A percentile compares a stretch with the other conserved stretches of the same genome.
Evolutionary conservation across 2,888 invertebrate species (phyloP).

Genomic region (Bunonema sp.): DNA sequence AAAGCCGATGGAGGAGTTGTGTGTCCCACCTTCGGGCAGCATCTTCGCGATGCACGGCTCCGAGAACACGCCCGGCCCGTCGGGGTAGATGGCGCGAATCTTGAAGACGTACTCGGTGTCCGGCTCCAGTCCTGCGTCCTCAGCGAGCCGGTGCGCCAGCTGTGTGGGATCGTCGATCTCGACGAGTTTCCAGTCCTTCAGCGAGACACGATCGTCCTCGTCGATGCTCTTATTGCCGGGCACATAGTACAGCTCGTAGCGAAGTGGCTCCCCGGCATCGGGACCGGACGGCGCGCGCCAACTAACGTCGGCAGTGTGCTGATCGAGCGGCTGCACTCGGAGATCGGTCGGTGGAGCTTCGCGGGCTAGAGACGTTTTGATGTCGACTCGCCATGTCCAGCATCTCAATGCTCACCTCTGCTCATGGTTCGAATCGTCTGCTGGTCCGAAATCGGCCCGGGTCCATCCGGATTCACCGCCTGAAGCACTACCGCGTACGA

Average conservation of each 20-base stretch:
- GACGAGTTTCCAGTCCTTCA: constrained; percentile 18
- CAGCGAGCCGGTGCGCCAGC: constrained; percentile 22
- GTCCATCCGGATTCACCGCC: constrained; percentile 39
- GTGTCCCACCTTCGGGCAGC: constrained; percentile 29
- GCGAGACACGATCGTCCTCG: constrained; percentile 25
- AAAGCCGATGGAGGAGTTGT: neutral
- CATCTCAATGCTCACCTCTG: constrained; percentile 10
- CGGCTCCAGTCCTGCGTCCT: constrained; percentile 23
- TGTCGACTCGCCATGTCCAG: neutral
- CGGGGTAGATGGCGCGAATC: constrained; percentile 37
- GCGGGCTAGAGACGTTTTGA: constrained; percentile 15
- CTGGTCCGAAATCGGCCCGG: constrained; percentile 40
- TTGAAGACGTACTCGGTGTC: constrained; percentile 43
- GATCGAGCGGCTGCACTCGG: constrained; percentile 33
- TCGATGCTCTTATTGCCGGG: constrained; percentile 38
- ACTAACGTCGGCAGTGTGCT: constrained; percentile 26
- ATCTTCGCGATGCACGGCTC: constrained; percentile 43
- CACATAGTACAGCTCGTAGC: constrained; percentile 38
- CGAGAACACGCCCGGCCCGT: constrained; percentile 41
- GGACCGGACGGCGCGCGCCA: constrained; percentile 30
- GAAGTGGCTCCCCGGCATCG: constrained; percentile 24
- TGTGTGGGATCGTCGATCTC: constrained; percentile 20
- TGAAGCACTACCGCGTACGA: constrained; percentile 42
- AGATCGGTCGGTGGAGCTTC: constrained; percentile 37
- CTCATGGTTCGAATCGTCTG: constrained; percentile 36